Base-by-base conservation (phyloP, 2,797 vertebrate genomes). In the Vipera ursinii region DNA sequence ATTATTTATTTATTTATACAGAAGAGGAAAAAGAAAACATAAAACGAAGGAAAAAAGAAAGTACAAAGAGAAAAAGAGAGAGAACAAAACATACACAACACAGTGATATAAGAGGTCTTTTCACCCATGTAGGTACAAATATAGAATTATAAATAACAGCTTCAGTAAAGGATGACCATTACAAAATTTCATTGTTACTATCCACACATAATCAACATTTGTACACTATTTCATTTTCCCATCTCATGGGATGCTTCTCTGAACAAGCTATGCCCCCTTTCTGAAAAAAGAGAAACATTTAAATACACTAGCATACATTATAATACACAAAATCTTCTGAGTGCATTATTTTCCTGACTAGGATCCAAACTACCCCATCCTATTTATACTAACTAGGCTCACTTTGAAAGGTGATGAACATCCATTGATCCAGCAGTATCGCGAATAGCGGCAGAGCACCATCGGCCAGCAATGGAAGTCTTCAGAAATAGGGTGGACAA, bases 401-500 rank as follows among this genome's bases (percentile, higher is more conserved):
- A 0, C 82, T 4, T 38, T 85, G 0, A 0, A 38, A 0, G 17
- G 48, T 6, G 17, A 44, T 0, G 10, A 91, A 92, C 15, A 53
- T 38, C 28, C 55, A 90, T 0, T 0, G 55, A 28, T 28, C 0
- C 0, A 28, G 4, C 15, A 17, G 5, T 10, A 0, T 3, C 10
- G 48, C 61, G 12, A 57, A 38, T n/a, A 78, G 44, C 56, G 20
- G 14, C 17, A 7, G 1, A 51, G 48, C 22, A 7, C 24, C 89
- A 61, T 56, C 4, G 26, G 0, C 88, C 44, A 65, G 28, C 3
- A 22, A 60, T 17, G 9, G 32, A 1, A 15, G 56, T 4, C 0
- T 22, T 9, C 15, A 17, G 10, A 53, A 20, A 86, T 60, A 26
- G 13, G 87, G 6, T 60, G 57, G 57, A 44, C 14, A 44, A 24